Evolutionary conservation across 2,113 vertebrate genomes (phyloP), one percentile per base, ranked within the genome.

Genomic region (Labeo catla): DNA sequence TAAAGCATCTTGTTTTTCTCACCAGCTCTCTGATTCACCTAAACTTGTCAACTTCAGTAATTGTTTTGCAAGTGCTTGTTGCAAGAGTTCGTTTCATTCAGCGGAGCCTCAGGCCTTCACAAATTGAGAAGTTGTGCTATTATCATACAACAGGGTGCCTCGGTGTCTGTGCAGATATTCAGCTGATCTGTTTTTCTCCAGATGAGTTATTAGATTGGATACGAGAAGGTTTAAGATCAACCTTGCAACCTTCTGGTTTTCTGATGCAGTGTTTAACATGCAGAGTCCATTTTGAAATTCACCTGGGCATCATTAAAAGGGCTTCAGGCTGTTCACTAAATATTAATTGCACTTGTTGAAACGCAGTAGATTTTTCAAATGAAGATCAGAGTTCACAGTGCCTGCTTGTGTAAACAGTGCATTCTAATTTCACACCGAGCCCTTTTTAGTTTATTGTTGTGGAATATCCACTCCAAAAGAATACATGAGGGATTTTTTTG

Each of bases 401-500:
- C 7, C 57, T 59, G 57, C 8, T 59, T 21, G 34, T 21, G 34
- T 79, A 80, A 80, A 23, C 11, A 15, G 36, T 80, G 39, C 21
- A 8, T 79, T 61, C 54, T 39, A 59, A 43, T 79, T 61, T 79
- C 36, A 43, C 7, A 79, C 36, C 6, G 6, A 80, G 39, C 36
- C 39, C 3, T 8, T 81, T 70, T 52, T 68, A 47, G 8, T 82
- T 52, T 52, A 50, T 54, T 82, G 28, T 70, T 52, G 36, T 36
- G 28, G 23, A 52, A 82, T 68, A 82, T 82, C 34, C 28, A 52
- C 34, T 54, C 16, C 49, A 82, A 52, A 82, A 70, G 9, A 82
- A 82, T 39, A 6, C 66, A 84, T 57, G 50, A 3, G 34, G 21
- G 47, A 34, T n/a, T 82, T 84, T 79, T 74, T 28, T 76, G 83